Evolutionary conservation across 2,113 vertebrate species (phyloP).

Genomic region (Genyomyrus donnyi): DNA sequence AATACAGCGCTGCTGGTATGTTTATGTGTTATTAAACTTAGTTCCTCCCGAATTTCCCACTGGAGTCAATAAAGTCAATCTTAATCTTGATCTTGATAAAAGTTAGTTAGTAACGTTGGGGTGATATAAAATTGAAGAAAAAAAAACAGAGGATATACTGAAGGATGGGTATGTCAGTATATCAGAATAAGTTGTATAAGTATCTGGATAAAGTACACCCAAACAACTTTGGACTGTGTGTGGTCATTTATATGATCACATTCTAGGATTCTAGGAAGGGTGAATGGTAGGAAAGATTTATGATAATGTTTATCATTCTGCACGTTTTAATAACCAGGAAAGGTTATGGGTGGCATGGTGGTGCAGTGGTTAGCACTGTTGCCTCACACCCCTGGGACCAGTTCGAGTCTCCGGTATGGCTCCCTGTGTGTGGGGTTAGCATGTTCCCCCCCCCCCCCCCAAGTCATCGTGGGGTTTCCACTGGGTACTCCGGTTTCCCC

Average conservation of each 20-base stretch:
- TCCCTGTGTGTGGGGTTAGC: not conserved
- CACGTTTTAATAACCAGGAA: not conserved
- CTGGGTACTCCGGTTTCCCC: not conserved
- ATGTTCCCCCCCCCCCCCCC: not conserved
- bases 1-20: not conserved
- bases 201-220: not conserved
- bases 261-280: not conserved
- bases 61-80: not conserved
- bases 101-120: not conserved
- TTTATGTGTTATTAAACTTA: not conserved
- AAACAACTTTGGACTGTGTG: not conserved
- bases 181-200: not conserved
- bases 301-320: not conserved
- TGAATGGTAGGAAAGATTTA: not conserved
- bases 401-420: not conserved
- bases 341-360: not conserved
- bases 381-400: not conserved
- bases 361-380: not conserved
- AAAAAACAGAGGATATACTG: not conserved
- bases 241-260: not conserved
- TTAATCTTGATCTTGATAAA: not conserved
- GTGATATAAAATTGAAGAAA: not conserved
- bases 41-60: not conserved
- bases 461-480: not conserved
- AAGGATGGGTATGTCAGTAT: not conserved